A percentile compares a stretch with the other conserved stretches of the same genome.
Evolutionary conservation across 1,140 invertebrate species (phyloP).

Genomic region (Drosophila pallidifrons): DNA sequence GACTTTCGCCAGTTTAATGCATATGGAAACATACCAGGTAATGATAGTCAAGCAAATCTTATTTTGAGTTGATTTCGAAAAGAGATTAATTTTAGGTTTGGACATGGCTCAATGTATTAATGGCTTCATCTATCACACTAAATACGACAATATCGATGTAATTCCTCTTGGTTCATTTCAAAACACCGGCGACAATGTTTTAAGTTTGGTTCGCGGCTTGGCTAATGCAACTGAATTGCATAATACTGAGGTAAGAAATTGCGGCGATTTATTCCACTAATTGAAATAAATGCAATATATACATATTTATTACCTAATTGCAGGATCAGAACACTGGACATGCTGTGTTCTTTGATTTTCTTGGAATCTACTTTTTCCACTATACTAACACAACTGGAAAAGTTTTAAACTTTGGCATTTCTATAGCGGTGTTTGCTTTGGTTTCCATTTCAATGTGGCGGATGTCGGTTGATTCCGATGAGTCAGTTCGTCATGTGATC

Average conservation of each 20-base stretch:
- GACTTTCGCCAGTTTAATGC: conserved; percentile 94
- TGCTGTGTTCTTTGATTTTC: conserved; percentile 92
- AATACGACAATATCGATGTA: conserved; percentile 90
- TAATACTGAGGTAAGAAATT: conserved; percentile 87
- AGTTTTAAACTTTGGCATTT: conserved; percentile 86
- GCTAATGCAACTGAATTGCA: conserved; percentile 87
- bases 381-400: conserved; percentile 87
- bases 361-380: conserved; percentile 89
- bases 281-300: too few species aligned
- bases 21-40: conserved; percentile 86
- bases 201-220: conserved; percentile 89
- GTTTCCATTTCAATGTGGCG: conserved; percentile 80
- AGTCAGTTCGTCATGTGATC: conserved; percentile 39
- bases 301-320: conserved; percentile 67
- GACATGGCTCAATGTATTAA: conserved; percentile 97
- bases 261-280: too few species aligned
- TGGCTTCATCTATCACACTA: conserved; percentile 96
- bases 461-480: conserved; percentile 48
- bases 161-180: conserved; percentile 93
- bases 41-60: not conserved
- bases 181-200: conserved; percentile 91
- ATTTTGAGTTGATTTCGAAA: not conserved
- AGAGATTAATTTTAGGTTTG: conserved; percentile 80
- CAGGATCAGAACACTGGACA: conserved; percentile 83
- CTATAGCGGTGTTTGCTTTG: conserved; percentile 84